phyloP scores from a whole-genome alignment of 2,888 invertebrate species.

The Cynaeus angustus region DNA sequence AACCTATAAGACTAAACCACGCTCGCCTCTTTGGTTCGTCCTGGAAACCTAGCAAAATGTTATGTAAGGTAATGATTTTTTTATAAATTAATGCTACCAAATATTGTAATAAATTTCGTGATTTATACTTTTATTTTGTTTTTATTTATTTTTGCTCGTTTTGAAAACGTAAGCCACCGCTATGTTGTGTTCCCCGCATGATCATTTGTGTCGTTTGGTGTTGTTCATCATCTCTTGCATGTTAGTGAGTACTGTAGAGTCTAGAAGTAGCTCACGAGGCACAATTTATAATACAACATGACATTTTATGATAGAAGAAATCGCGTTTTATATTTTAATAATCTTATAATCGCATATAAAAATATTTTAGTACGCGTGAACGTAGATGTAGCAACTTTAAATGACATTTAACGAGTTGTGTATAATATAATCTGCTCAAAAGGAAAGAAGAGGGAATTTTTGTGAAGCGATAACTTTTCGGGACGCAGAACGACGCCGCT shows the following conservation, averaged over 20 bases:
- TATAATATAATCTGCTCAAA: conserved; percentile 60
- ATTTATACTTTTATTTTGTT: conserved; percentile 70
- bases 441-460: conserved; percentile 46
- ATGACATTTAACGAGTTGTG: conserved; percentile 61
- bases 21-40: conserved; percentile 61
- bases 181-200: conserved; percentile 66
- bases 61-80: conserved; percentile 68
- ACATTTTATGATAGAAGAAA: conserved; percentile 61
- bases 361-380: conserved; percentile 70
- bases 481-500: conserved; percentile 62
- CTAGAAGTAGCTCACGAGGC: conserved; percentile 68
- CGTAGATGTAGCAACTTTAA: conserved; percentile 66
- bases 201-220: conserved; percentile 63
- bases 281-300: conserved; percentile 60
- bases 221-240: conserved; percentile 64
- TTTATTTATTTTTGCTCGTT: conserved; percentile 62
- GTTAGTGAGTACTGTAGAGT: conserved; percentile 70
- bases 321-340: conserved; percentile 71
- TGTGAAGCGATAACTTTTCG: conserved; percentile 61
- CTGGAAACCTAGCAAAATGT: conserved; percentile 67
- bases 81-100: conserved; percentile 73
- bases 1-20: conserved; percentile 67
- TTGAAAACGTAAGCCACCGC: conserved; percentile 55
- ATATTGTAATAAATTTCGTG: conserved; percentile 73
- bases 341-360: conserved; percentile 66